Evolutionary conservation across 2,888 invertebrate species (phyloP).

Genomic region (Fabriciana adippe): DNA sequence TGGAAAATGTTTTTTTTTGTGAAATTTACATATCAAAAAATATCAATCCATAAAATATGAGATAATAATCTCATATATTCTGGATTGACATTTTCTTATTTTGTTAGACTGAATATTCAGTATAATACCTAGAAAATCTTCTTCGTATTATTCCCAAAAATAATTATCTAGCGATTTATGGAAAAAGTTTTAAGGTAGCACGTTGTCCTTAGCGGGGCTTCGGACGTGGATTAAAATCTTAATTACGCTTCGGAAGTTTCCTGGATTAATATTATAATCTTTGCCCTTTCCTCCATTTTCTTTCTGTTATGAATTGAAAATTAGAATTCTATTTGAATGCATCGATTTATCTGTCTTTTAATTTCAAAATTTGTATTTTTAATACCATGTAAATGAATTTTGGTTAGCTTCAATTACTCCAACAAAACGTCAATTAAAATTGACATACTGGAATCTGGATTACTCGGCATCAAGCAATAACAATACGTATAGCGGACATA

Average conservation of each 20-base stretch:
- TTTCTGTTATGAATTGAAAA: conserved; percentile 50
- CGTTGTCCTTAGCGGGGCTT: conserved; percentile 58
- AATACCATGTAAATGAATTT: not conserved
- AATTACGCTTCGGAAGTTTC: conserved; percentile 68
- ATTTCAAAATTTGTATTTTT: not conserved
- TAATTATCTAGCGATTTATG: conserved; percentile 70
- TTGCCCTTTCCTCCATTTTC: conserved; percentile 52
- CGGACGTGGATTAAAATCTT: conserved; percentile 72
- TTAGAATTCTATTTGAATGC: conserved; percentile 44
- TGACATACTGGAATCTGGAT: conserved; percentile 11
- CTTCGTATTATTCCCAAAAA: conserved; percentile 48
- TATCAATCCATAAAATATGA: too few relatives aligned
- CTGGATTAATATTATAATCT: conserved; percentile 69
- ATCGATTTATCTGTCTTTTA: conserved; percentile 31
- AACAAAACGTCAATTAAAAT: conserved; percentile 15
- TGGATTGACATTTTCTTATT: too few relatives aligned
- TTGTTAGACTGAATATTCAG: not conserved
- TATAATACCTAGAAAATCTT: conserved; percentile 24
- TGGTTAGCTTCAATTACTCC: not conserved
- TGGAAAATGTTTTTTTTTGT: too few relatives aligned
- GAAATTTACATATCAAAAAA: too few relatives aligned
- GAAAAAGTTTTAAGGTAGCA: conserved; percentile 64
- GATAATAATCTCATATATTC: too few relatives aligned
- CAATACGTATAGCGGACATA: conserved; percentile 56
- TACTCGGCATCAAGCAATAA: conserved; percentile 43